Base-by-base conservation (phyloP, 2,797 vertebrate genomes). In the Fistularia commersonii region DNA sequence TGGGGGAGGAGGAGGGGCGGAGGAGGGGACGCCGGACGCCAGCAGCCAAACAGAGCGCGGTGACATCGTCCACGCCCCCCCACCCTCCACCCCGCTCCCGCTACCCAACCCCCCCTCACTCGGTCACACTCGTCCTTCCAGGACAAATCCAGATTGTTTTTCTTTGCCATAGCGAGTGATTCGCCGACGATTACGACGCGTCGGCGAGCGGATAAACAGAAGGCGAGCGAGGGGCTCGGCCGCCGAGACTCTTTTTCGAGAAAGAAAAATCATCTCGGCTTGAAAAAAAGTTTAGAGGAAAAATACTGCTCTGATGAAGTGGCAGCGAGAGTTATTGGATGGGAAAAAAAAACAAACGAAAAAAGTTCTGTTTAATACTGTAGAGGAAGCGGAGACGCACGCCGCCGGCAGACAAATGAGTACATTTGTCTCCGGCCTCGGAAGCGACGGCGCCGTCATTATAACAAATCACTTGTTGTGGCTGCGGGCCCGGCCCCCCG, bases 1-100 rank as follows among this genome's bases (percentile, higher is more conserved):
- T 68, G 71, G 69, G 64, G 49, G 72, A 78, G 82, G 70, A 76
- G 80, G 74, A 75, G 76, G 71, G 67, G 62, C 63, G 77, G 64
- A 61, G 80, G 74, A 73, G 66, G 77, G 74, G 69, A 76, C 69
- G 45, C 61, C 78, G 81, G 66, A 77, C 80, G 82, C 69, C 77
- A 61, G 76, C 63, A 75, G 69, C 88, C 87, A 88, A 80, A 88
- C 81, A 83, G 74, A 76, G 87, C 81, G 76, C 23, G 3, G 72
- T 89, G 82, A 89, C 79, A 81, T 13, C 1, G 58, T 8, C 8
- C 57, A 57, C 52, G 15, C 64, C 76, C 76, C 65, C 84, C 85
- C 72, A 68, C 77, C 71, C 51, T 54, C 69, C 15, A 57, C 72
- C 80, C 77, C 75, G 79, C 82, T 84, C 82, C 82, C 80, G 12